Conservation (phyloP, 1,140 invertebrate species). For the Stegodyphus mimosarum region DNA sequence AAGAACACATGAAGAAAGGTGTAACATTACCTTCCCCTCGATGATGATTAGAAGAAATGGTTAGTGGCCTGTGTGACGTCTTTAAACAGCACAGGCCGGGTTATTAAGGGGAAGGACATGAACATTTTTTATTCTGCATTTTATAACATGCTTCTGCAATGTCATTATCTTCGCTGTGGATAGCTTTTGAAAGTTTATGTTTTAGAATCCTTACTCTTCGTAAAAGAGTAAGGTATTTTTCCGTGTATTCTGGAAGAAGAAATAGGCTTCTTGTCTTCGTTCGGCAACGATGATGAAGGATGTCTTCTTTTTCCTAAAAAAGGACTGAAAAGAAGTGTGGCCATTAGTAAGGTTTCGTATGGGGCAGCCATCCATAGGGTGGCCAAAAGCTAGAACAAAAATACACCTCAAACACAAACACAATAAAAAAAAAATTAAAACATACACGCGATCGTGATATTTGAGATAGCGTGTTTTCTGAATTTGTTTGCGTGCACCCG, state of each 20-base stretch:
- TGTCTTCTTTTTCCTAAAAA: conserved; percentile 28
- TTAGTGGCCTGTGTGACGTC: conserved; percentile 40
- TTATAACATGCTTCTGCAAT: background rate
- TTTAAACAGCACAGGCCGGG: conserved; percentile 19
- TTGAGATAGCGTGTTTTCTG: background rate
- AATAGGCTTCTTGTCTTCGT: background rate
- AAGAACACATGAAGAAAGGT: conserved; percentile 26
- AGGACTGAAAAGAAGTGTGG: conserved; percentile 50
- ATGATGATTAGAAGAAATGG: conserved; percentile 25
- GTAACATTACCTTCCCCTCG: conserved; percentile 51
- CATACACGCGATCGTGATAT: background rate
- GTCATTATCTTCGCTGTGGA: conserved; percentile 20
- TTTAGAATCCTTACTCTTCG: background rate
- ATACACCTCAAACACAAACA: background rate
- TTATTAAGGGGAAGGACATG: conserved; percentile 16
- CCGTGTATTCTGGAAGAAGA: conserved; percentile 23
- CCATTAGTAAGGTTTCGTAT: conserved; percentile 33
- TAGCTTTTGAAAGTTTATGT: conserved; percentile 16
- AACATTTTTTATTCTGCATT: background rate
- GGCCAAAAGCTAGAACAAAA: conserved; percentile 35
- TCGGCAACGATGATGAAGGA: background rate
- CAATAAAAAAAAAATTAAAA: background rate
- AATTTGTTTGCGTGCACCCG: background rate
- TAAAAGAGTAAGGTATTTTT: background rate
- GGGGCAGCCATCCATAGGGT: conserved; percentile 45